Conservation (phyloP, 2,888 invertebrate genomes). For the Pollenia labialis region DNA sequence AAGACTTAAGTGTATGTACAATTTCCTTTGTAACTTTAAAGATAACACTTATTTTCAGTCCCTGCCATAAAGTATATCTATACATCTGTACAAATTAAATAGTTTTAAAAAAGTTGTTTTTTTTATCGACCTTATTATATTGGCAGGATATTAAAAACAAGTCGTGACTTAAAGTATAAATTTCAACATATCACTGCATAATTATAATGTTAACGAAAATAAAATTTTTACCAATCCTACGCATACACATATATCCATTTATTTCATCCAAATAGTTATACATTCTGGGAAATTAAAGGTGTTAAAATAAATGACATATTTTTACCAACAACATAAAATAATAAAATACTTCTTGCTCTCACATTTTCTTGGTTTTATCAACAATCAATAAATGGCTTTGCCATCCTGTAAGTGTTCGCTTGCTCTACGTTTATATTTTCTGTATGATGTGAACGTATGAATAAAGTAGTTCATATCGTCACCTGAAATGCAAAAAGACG, state of each 20-base stretch:
- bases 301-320: conserved; percentile 47
- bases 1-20: too few species aligned
- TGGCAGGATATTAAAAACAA: too few species aligned
- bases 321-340: conserved; percentile 7
- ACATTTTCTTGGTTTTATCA: conserved; percentile 2
- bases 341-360: conserved; percentile 11
- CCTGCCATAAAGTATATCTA: too few species aligned
- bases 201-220: conserved; percentile 32
- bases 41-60: too few species aligned
- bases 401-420: conserved; percentile 9
- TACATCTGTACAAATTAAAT: too few species aligned
- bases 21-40: too few species aligned
- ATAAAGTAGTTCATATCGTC: conserved; percentile 4
- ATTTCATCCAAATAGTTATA: not conserved
- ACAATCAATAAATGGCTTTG: conserved; percentile 38
- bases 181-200: conserved; percentile 23
- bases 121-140: too few species aligned
- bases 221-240: not conserved
- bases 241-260: not conserved
- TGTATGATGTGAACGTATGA: conserved; percentile 2
- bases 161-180: conserved; percentile 21
- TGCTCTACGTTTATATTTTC: conserved; percentile 37
- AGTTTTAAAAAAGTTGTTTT: too few species aligned
- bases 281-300: conserved; percentile 33
- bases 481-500: too few species aligned